phyloP scores from a whole-genome alignment of 2,797 vertebrate genomes.

The Poeciliopsis gracilis region DNA sequence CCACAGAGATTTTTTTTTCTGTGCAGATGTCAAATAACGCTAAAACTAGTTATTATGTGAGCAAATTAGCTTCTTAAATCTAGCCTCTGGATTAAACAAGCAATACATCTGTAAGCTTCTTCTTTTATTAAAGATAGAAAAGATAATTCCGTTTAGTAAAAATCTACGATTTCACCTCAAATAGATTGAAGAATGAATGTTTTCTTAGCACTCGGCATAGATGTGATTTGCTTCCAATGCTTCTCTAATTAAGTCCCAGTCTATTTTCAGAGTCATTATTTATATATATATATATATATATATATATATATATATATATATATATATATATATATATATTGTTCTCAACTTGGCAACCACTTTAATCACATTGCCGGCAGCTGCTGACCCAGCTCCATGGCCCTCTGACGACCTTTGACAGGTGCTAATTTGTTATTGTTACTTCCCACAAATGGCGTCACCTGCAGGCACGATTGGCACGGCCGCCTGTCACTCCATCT shows the following conservation, averaged over 20 bases:
- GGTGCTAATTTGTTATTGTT: conserved; percentile 66
- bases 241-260: conserved; percentile 58
- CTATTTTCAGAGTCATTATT: conserved; percentile 42
- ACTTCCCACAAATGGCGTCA: conserved; percentile 41
- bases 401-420: conserved; percentile 65
- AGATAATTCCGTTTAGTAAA: conserved; percentile 24
- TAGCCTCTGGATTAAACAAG: background rate
- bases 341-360: conserved; percentile 53
- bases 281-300: conserved; percentile 1
- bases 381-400: conserved; percentile 59
- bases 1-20: conserved; percentile 5
- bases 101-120: background rate
- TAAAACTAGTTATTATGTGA: background rate
- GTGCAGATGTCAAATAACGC: background rate
- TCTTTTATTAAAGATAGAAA: background rate
- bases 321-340: background rate
- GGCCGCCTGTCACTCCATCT: conserved; percentile 33
- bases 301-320: background rate
- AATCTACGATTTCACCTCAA: conserved; percentile 15
- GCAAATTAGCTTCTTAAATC: background rate
- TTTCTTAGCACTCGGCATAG: conserved; percentile 28
- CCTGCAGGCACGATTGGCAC: conserved; percentile 62
- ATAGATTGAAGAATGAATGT: conserved; percentile 24
- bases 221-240: conserved; percentile 44
- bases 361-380: conserved; percentile 66